These are phyloP conservation scores for Euphydryas editha DNA, from an alignment of 2,888 invertebrate genomes.

Conservation along the genomic window DNA sequence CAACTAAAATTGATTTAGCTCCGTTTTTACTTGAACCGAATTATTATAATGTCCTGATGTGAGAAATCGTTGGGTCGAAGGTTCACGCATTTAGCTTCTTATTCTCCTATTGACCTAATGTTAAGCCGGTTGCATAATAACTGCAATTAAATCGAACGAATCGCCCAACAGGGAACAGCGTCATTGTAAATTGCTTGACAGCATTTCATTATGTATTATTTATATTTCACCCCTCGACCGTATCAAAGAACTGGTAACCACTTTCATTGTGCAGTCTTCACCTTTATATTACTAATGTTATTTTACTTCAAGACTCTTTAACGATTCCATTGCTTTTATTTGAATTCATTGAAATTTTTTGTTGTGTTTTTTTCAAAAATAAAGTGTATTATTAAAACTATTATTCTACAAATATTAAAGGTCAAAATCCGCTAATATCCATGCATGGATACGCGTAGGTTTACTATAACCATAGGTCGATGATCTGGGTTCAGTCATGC, in stretches of 20 bases:
- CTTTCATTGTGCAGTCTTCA: slow-evolving; percentile 17
- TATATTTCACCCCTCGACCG: slow-evolving; percentile 46
- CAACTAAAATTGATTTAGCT: neutral
- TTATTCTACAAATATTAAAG: slow-evolving; percentile 48
- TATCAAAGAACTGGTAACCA: slow-evolving; percentile 32
- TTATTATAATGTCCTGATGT: slow-evolving; percentile 39
- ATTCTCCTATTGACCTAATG: slow-evolving; percentile 54
- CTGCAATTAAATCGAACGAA: slow-evolving; percentile 64
- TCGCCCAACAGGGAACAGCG: slow-evolving; percentile 23
- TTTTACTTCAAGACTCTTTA: slow-evolving; percentile 12
- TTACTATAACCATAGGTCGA: slow-evolving; percentile 52
- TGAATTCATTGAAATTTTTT: slow-evolving; percentile 24
- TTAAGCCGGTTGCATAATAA: slow-evolving; percentile 62
- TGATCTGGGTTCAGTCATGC: slow-evolving; percentile 61
- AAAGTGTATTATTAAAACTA: slow-evolving; percentile 26
- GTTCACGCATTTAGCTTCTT: slow-evolving; percentile 44
- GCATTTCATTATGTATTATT: slow-evolving; percentile 50
- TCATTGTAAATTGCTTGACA: slow-evolving; percentile 33
- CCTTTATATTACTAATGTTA: slow-evolving; percentile 35
- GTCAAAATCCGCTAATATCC: slow-evolving; percentile 46
- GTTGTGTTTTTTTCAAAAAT: slow-evolving; percentile 2
- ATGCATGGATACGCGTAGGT: slow-evolving; percentile 45
- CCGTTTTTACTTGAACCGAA: neutral
- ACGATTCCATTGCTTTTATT: slow-evolving; percentile 13
- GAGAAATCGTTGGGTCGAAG: slow-evolving; percentile 53